phyloP scores from a whole-genome alignment of 2,888 invertebrate genomes.

The Parascotia fuliginaria region DNA sequence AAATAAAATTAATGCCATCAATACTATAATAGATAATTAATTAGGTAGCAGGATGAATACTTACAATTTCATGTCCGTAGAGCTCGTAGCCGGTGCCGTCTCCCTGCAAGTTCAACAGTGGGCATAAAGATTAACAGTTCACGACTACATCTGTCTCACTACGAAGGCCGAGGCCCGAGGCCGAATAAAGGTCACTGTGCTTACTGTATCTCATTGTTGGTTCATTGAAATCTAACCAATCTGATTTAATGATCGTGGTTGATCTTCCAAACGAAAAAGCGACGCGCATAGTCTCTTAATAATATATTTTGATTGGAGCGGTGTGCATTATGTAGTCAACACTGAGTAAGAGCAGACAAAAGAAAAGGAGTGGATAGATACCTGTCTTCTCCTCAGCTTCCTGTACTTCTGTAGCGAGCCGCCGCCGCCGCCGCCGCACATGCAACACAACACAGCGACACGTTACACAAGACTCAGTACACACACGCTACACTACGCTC shows the following conservation, averaged over 20 bases:
- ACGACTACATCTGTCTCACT: too few relatives aligned
- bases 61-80: constrained; percentile 90
- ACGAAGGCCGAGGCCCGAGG: too few relatives aligned
- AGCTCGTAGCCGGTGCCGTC: constrained; percentile 92
- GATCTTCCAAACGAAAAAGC: too few relatives aligned
- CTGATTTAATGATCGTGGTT: too few relatives aligned
- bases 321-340: too few relatives aligned
- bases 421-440: constrained; percentile 40
- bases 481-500: not conserved
- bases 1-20: not conserved
- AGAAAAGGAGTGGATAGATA: constrained; percentile 82
- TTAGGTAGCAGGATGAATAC: constrained; percentile 50
- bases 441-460: constrained; percentile 42
- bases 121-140: constrained; percentile 81
- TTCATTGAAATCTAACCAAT: too few relatives aligned
- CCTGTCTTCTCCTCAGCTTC: constrained; percentile 93
- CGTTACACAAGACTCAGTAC: constrained; percentile 34
- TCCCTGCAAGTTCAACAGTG: constrained; percentile 89
- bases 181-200: too few relatives aligned
- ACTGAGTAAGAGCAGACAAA: too few relatives aligned
- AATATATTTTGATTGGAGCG: too few relatives aligned
- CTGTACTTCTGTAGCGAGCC: constrained; percentile 89
- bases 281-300: too few relatives aligned
- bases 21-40: too few relatives aligned
- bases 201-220: too few relatives aligned